Percentiles rank a stretch among this genome's conserved stretches.
These are phyloP conservation scores for Argentina silus DNA, from an alignment of 2,797 vertebrate genomes.

Conservation along the genomic window DNA sequence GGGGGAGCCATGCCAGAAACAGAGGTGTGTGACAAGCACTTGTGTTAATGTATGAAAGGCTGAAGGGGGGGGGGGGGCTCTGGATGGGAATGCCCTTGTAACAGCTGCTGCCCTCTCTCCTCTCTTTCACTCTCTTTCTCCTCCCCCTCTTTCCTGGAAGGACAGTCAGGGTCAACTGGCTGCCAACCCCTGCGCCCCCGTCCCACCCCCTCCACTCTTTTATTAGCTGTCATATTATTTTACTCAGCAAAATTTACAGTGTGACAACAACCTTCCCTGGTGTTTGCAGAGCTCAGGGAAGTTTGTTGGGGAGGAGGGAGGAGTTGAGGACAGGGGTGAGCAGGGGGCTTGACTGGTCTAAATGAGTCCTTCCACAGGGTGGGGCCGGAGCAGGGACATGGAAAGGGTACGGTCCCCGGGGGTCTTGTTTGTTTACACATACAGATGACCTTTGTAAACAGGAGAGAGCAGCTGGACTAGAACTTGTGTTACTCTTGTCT, in stretches of 20 bases:
- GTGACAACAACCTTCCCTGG: neutral
- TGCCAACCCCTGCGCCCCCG: neutral
- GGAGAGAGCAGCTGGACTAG: slow-evolving; percentile 46
- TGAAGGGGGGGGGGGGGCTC: too few species aligned
- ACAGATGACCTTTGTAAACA: slow-evolving; percentile 57
- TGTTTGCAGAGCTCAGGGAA: neutral
- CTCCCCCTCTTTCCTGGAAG: neutral
- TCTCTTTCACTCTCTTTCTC: neutral
- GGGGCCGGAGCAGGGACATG: neutral
- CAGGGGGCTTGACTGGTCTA: neutral
- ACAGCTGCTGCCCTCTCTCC: neutral
- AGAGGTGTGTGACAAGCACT: too few species aligned
- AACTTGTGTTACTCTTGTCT: slow-evolving; percentile 5
- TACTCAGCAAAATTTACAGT: neutral
- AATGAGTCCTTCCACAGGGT: neutral
- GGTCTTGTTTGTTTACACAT: slow-evolving; percentile 59
- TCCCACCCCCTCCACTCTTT: neutral
- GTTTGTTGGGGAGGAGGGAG: slow-evolving; percentile 5
- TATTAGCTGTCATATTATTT: neutral
- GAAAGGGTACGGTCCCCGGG: slow-evolving; percentile 1
- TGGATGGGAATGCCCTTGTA: too few species aligned
- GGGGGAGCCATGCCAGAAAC: too few species aligned
- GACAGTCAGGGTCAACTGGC: neutral
- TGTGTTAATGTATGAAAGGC: too few species aligned
- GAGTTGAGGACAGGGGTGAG: neutral